Percentiles rank a stretch among this genome's conserved stretches.
Evolutionary conservation across 2,888 invertebrate genomes (phyloP).

Genomic region (Mechanitis mazaeus): DNA sequence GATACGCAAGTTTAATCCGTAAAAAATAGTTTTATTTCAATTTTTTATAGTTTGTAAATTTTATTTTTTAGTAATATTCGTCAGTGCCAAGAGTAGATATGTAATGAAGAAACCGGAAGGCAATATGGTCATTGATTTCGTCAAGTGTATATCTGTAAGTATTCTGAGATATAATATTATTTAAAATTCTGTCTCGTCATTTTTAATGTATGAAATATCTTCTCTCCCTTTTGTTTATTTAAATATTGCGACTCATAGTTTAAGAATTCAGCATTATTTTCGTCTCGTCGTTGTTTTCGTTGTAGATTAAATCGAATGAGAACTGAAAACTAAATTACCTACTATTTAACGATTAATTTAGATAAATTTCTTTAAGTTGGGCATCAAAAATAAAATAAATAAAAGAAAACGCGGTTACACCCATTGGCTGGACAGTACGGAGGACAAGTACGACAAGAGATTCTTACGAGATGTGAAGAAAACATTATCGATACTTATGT

Average conservation of each 20-base stretch:
- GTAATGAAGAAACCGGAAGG: constrained; percentile 81
- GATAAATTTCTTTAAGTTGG: constrained; percentile 55
- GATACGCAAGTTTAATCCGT: background rate
- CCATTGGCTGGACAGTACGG: constrained; percentile 94
- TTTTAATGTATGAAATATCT: no score
- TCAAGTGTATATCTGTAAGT: constrained; percentile 80
- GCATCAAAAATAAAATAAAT: constrained; percentile 52
- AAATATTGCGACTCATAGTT: no score
- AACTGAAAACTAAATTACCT: no score
- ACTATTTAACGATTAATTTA: no score
- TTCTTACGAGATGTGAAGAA: constrained; percentile 87
- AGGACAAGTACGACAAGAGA: constrained; percentile 80
- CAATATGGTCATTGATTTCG: constrained; percentile 81
- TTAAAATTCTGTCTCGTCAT: no score
- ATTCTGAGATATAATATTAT: background rate
- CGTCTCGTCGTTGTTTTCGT: background rate
- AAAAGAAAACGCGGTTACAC: constrained; percentile 59
- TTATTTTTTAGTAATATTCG: constrained; percentile 80
- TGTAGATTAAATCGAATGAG: background rate
- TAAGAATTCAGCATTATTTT: background rate
- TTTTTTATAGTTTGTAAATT: background rate
- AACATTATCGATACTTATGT: constrained; percentile 83
- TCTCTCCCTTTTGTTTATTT: background rate
- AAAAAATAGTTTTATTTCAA: background rate
- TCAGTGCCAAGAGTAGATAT: constrained; percentile 80